Percentiles rank a stretch among this genome's conserved stretches.
Conservation (phyloP, 2,888 invertebrate species). For the Drosophila anomalipes region DNA sequence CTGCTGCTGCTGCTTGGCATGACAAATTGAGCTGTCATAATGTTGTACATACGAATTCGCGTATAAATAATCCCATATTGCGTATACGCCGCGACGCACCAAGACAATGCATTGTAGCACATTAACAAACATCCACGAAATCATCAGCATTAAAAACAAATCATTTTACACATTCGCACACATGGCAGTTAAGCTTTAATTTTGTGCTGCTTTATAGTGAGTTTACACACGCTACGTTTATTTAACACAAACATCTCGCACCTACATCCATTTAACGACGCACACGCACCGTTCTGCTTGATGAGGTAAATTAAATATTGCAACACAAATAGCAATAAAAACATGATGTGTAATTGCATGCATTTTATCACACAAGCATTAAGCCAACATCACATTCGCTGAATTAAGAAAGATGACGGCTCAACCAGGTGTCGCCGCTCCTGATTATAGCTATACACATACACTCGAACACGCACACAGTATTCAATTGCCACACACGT, state of each 20-base stretch:
- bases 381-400: constrained; percentile 32
- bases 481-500: constrained; percentile 38
- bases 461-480: constrained; percentile 5
- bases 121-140: constrained; percentile 29
- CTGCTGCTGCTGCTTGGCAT: constrained; percentile 36
- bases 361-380: constrained; percentile 49
- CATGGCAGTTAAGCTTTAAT: constrained; percentile 51
- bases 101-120: constrained; percentile 21
- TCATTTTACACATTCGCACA: constrained; percentile 31
- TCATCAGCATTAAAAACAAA: constrained; percentile 56
- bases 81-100: constrained; percentile 31
- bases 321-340: constrained; percentile 70
- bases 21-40: constrained; percentile 77
- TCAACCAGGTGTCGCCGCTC: constrained; percentile 15
- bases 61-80: constrained; percentile 53
- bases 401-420: constrained; percentile 40
- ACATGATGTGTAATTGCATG: constrained; percentile 56
- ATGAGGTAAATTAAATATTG: constrained; percentile 77
- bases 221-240: constrained; percentile 20
- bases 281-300: constrained; percentile 30
- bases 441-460: not conserved
- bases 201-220: constrained; percentile 30
- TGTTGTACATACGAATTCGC: constrained; percentile 30
- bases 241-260: constrained; percentile 10
- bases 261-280: constrained; percentile 16